Percentiles rank a stretch among this genome's conserved stretches.
Conservation (phyloP, 2,797 vertebrate species). For the Loris lydekkerianus region DNA sequence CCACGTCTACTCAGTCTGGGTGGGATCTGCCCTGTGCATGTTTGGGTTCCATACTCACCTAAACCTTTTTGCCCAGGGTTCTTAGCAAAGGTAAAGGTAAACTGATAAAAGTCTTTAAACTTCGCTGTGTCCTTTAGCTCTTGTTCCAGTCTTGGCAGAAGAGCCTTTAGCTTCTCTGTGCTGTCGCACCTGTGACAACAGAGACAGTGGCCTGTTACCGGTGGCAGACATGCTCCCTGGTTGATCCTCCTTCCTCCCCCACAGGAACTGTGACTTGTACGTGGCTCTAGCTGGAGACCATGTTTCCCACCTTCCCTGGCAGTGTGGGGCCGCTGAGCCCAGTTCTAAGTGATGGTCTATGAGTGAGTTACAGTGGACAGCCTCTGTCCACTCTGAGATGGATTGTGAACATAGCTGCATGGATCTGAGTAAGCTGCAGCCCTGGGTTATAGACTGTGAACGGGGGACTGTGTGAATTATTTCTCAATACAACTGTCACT, state of each 20-base stretch:
- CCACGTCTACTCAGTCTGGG: neutral
- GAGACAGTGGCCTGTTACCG: constrained; percentile 4
- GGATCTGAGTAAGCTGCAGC: neutral
- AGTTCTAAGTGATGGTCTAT: too few relatives aligned
- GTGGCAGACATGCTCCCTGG: fast-evolving
- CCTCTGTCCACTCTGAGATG: neutral
- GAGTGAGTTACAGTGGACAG: too few relatives aligned
- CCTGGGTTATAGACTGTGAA: neutral
- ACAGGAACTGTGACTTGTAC: neutral
- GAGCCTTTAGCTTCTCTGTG: constrained; percentile 95
- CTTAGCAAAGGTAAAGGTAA: constrained; percentile 99
- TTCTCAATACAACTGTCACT: neutral
- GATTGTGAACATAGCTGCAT: neutral
- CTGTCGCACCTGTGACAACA: constrained; percentile 94
- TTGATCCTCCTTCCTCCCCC: fast-evolving
- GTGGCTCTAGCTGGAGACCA: neutral
- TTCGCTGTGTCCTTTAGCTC: constrained; percentile 96
- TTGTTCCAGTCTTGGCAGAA: constrained; percentile 96
- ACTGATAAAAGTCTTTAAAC: constrained; percentile 99
- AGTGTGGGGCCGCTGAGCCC: fast-evolving
- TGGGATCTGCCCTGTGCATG: neutral
- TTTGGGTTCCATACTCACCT: constrained; percentile 90
- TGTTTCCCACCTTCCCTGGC: neutral
- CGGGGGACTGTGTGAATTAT: fast-evolving
- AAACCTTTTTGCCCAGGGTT: constrained; percentile 98